Base-by-base conservation (phyloP, 2,888 invertebrate genomes). In the Rotaria socialis region DNA sequence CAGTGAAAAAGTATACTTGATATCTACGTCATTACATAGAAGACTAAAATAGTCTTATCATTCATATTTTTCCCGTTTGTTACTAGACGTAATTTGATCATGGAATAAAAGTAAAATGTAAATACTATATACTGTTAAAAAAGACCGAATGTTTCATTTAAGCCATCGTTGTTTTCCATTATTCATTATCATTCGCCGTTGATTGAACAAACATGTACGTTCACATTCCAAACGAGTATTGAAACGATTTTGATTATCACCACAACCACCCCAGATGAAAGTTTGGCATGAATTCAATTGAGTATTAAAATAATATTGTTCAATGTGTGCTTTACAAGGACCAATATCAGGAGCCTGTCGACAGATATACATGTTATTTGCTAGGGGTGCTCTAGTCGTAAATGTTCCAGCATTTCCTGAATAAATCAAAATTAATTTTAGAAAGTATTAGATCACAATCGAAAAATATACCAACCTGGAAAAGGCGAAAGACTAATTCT, bases 171-270 rank as follows among this genome's bases (percentile, higher is more conserved):
- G 35, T n/a, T 16, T 27, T 14, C 10, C 16, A 35, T 67, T 67
- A 67, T 67, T 67, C 3, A 14, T 27, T 16, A 16, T 11, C 14
- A 67, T 67, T 14, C 35, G 67, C 16, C 35, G 35, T 35, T 35
- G 67, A 67, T 67, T n/a, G 4, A 35, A 35, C 1, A 16, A 47
- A 47, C 80, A 80, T 80, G 43, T 3, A n/a, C 47, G 43, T n/a
- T 80, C 80, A n/a, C 80, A 80, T 47, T 47, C 80, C 14, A 22
- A 2, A 24, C 47, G 43, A n/a, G 80, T 11, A 41, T 5, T 3
- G 24, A 80, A 80, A 11, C 80, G 80, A 80, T 80, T 80, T 47
- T 43, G 47, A n/a, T 80, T 80, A 11, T 47, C 80, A 47, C n/a
- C 80, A 80, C 80, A 80, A 47, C 80, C 80, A 47, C 80, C 80